Percentiles rank a stretch among this genome's conserved stretches.
Evolutionary conservation across 1,140 invertebrate genomes (phyloP).

Genomic region (Limonius californicus): DNA sequence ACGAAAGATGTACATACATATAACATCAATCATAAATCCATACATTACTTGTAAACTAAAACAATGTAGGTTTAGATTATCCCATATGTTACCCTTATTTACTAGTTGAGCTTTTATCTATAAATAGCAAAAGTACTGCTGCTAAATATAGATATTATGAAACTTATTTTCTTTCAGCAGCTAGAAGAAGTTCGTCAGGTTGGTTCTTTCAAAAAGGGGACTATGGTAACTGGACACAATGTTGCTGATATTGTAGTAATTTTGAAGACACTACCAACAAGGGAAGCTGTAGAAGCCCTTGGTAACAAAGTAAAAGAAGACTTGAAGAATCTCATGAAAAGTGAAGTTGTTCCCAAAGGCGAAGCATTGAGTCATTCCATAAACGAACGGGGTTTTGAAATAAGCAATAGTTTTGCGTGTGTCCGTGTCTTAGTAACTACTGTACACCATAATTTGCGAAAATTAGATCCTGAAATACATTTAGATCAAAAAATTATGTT

Average conservation of each 20-base stretch:
- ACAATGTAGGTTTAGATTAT: no score
- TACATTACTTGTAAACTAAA: no score
- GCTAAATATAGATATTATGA: no score
- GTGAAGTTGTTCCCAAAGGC: constrained; percentile 56
- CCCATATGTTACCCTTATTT: no score
- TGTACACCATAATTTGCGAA: constrained; percentile 87
- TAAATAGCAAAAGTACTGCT: no score
- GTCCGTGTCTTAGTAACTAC: constrained; percentile 90
- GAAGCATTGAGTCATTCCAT: constrained; percentile 60
- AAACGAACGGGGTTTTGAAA: constrained; percentile 79
- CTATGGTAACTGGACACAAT: constrained; percentile 93
- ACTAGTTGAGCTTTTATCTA: no score
- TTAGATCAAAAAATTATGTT: constrained; percentile 82
- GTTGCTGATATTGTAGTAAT: constrained; percentile 97
- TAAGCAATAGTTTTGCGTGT: constrained; percentile 74
- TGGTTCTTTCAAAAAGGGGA: constrained; percentile 97
- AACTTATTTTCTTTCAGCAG: constrained; percentile 71
- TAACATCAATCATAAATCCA: no score
- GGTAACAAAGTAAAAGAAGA: constrained; percentile 86
- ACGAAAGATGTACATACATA: no score
- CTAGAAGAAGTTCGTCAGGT: constrained; percentile 94
- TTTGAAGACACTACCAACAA: constrained; percentile 95
- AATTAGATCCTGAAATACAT: constrained; percentile 89
- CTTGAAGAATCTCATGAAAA: constrained; percentile 64
- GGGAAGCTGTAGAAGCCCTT: constrained; percentile 88